phyloP scores from a whole-genome alignment of 2,888 invertebrate genomes.

The Poecilus cupreus region DNA sequence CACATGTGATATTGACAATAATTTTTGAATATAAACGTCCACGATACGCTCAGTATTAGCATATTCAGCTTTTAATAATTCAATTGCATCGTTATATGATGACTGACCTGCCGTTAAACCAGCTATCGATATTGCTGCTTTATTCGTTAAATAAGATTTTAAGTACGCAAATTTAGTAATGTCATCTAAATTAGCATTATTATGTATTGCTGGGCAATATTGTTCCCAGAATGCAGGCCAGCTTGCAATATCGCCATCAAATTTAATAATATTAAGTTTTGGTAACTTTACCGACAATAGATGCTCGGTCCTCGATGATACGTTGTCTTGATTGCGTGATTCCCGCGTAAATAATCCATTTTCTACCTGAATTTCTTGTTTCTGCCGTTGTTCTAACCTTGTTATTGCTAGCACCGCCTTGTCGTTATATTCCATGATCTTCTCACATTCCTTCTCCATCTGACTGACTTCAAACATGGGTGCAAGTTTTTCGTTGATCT shows the following conservation, averaged over 20 bases:
- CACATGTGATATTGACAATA: not conserved
- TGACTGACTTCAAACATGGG: not conserved
- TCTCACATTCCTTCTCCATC: not conserved
- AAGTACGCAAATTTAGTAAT: not conserved
- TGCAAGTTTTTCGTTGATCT: not conserved
- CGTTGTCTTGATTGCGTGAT: too few species aligned
- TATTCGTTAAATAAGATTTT: not conserved
- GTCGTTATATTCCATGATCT: not conserved
- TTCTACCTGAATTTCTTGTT: not conserved
- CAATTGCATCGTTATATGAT: conserved; percentile 6
- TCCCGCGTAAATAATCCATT: too few species aligned
- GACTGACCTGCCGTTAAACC: not conserved
- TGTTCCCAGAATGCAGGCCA: conserved; percentile 14
- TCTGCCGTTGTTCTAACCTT: not conserved
- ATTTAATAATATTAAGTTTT: not conserved
- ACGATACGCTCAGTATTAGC: not conserved
- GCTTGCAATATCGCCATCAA: conserved; percentile 6
- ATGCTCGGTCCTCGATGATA: too few species aligned
- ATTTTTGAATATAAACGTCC: not conserved
- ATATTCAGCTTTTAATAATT: not conserved
- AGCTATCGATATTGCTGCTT: not conserved
- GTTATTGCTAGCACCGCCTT: not conserved
- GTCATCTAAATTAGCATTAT: not conserved
- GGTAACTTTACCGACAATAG: too few species aligned
- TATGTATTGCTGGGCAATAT: not conserved